Evolutionary conservation across 2,888 invertebrate species (phyloP).

Genomic region (Tinea trinotella): DNA sequence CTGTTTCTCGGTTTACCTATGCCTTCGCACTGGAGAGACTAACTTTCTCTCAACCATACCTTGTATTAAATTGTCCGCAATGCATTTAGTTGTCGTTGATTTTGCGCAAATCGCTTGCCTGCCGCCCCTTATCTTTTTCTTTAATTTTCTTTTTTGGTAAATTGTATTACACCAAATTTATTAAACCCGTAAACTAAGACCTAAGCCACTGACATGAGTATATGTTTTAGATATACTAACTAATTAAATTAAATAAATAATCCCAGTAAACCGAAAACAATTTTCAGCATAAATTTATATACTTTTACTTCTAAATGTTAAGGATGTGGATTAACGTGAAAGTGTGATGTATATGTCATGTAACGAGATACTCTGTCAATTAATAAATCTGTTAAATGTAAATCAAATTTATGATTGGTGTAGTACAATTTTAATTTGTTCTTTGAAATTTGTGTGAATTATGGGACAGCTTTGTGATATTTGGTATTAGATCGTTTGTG

Average conservation of each 20-base stretch:
- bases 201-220: no score
- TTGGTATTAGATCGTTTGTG: conserved; percentile 9
- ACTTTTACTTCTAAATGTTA: no score
- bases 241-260: no score
- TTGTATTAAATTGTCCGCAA: conserved; percentile 37
- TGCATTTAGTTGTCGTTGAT: conserved; percentile 46
- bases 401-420: no score
- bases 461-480: conserved; percentile 11
- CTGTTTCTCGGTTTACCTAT: conserved; percentile 19
- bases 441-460: neutral
- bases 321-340: no score
- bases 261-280: no score
- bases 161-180: conserved; percentile 28
- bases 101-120: conserved; percentile 59
- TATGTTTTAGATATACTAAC: no score
- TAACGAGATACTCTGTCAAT: no score
- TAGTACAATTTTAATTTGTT: neutral
- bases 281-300: no score
- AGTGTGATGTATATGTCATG: no score
- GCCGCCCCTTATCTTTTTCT: conserved; percentile 39
- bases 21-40: conserved; percentile 41
- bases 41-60: conserved; percentile 41
- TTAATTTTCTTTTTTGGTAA: conserved; percentile 42
- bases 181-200: no score
- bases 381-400: no score